A percentile compares a stretch with the other conserved stretches of the same genome.
These are phyloP conservation scores for Colinus virginianus DNA, from an alignment of 2,113 vertebrate genomes.

Conservation along the genomic window DNA sequence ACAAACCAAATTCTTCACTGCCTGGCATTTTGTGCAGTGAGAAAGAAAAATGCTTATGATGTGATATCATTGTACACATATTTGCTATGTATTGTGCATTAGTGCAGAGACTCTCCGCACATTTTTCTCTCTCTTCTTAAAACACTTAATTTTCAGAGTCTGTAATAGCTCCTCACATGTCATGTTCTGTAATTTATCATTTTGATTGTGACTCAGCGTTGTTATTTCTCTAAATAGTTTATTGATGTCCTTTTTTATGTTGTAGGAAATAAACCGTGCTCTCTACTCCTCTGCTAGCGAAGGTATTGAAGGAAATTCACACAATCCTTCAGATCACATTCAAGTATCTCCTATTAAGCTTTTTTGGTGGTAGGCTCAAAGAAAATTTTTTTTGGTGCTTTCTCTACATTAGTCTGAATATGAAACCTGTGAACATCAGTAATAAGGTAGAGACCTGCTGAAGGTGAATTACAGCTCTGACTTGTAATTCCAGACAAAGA, in stretches of 20 bases:
- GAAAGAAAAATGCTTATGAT: not conserved
- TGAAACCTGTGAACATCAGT: not conserved
- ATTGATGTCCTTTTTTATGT: not conserved
- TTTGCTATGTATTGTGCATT: constrained; percentile 8
- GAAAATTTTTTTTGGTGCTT: not conserved
- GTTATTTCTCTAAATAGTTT: not conserved
- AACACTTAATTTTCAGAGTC: not conserved
- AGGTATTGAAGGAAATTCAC: not conserved
- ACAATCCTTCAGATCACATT: not conserved
- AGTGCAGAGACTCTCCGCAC: not conserved
- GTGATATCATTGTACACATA: not conserved
- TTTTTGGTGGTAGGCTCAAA: not conserved
- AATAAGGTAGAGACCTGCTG: not conserved
- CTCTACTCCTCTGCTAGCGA: not conserved
- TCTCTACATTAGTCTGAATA: not conserved
- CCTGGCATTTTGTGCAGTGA: not conserved
- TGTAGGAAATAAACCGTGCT: not conserved
- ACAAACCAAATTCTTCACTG: not conserved
- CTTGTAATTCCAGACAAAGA: not conserved
- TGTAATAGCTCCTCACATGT: not conserved
- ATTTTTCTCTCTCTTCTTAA: not conserved
- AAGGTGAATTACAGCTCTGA: not conserved
- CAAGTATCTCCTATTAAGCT: not conserved
- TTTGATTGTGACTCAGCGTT: not conserved
- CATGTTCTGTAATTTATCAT: not conserved